Evolutionary conservation across 2,113 vertebrate genomes (phyloP).

Genomic region (Lanius collurio): DNA sequence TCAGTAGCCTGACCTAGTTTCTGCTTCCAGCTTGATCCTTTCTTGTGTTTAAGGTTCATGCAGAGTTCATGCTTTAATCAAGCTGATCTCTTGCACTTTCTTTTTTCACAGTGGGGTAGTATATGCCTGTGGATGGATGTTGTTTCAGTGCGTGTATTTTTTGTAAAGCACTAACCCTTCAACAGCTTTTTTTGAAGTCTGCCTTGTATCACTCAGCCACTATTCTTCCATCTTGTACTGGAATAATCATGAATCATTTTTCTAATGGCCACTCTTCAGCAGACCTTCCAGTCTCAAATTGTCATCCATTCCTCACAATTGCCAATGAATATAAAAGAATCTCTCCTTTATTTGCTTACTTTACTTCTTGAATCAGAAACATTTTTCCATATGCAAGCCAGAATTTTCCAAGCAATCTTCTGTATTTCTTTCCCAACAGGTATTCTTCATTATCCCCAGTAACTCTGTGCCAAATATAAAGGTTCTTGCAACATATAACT

Average conservation of each 20-base stretch:
- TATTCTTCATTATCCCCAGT: background rate
- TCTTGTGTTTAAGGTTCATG: background rate
- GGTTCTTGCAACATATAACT: background rate
- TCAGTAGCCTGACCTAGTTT: constrained; percentile 39
- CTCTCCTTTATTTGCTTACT: background rate
- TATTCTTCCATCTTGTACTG: background rate
- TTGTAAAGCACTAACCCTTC: background rate
- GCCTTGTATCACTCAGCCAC: background rate
- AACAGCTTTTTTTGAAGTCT: background rate
- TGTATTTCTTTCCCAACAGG: background rate
- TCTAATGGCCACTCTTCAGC: background rate
- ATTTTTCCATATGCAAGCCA: background rate
- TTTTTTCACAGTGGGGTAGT: background rate
- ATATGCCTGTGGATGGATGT: background rate
- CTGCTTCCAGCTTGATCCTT: background rate
- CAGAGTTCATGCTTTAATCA: constrained; percentile 26
- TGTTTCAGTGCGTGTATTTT: background rate
- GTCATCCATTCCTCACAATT: background rate
- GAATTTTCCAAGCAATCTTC: background rate
- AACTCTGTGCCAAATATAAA: background rate
- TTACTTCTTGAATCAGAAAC: background rate
- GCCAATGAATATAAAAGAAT: background rate
- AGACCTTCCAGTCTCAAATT: background rate
- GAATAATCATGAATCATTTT: background rate
- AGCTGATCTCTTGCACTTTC: background rate